phyloP scores from a whole-genome alignment of 1,140 invertebrate genomes.

The Coboldia fuscipes region DNA sequence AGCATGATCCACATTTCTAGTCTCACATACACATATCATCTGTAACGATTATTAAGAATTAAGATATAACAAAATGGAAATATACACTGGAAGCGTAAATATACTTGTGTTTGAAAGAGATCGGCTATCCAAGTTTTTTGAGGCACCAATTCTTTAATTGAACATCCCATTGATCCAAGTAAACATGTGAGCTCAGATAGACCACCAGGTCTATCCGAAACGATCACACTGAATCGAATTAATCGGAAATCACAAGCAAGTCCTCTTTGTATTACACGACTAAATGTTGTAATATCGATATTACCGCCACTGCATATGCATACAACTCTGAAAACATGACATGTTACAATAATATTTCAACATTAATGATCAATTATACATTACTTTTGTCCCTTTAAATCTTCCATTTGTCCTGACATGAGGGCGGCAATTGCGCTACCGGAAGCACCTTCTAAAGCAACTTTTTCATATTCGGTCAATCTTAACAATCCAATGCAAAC shows the following conservation, averaged over 20 bases:
- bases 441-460: constrained; percentile 82
- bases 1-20: too few relatives aligned
- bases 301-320: constrained; percentile 47
- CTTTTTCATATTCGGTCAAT: constrained; percentile 75
- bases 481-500: constrained; percentile 75
- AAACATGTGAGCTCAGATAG: constrained; percentile 33
- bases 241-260: constrained; percentile 45
- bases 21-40: too few relatives aligned
- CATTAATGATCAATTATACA: not conserved
- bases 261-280: constrained; percentile 43
- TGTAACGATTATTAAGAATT: too few relatives aligned
- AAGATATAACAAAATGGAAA: too few relatives aligned
- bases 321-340: constrained; percentile 31
- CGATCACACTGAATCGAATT: constrained; percentile 39
- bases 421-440: constrained; percentile 73
- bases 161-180: constrained; percentile 28
- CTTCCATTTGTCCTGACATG: constrained; percentile 58
- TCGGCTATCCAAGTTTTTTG: constrained; percentile 43
- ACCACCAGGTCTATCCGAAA: constrained; percentile 34
- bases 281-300: constrained; percentile 43
- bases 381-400: constrained; percentile 69
- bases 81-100: too few relatives aligned
- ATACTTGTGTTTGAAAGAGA: constrained; percentile 29
- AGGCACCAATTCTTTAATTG: constrained; percentile 42
- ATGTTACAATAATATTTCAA: not conserved